Evolutionary conservation across 2,888 invertebrate species (phyloP).

Genomic region (Tetragonisca angustula): DNA sequence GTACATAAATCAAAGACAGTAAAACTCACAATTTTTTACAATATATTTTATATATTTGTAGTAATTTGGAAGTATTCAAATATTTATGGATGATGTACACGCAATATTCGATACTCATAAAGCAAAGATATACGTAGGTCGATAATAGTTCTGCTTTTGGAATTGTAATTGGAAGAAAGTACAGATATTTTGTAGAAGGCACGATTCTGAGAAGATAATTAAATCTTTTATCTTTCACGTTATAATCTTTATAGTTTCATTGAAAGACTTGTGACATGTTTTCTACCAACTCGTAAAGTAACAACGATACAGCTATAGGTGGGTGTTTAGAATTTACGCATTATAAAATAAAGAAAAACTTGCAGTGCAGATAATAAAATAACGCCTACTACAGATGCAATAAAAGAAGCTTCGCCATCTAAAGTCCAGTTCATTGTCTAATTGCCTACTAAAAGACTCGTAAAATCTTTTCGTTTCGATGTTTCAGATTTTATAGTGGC

Average conservation of each 20-base stretch:
- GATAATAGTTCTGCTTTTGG: neutral
- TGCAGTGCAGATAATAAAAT: neutral
- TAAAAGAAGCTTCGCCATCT: neutral
- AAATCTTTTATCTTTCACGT: neutral
- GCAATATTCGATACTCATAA: too few relatives aligned
- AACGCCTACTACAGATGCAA: neutral
- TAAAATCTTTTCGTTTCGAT: neutral
- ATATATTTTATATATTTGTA: too few relatives aligned
- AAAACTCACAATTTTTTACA: too few relatives aligned
- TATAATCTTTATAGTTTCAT: neutral
- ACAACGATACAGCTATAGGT: too few relatives aligned
- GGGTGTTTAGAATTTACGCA: neutral
- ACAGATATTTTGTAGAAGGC: neutral
- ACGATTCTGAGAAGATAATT: neutral
- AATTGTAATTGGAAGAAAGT: neutral
- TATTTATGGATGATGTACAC: too few relatives aligned
- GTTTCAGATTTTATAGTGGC: neutral
- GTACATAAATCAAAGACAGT: too few relatives aligned
- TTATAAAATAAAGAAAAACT: neutral
- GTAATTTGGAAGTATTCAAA: too few relatives aligned
- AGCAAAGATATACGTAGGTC: too few relatives aligned
- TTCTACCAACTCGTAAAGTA: neutral
- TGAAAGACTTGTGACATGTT: neutral
- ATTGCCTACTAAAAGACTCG: neutral
- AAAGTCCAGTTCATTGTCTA: too few relatives aligned